Conservation (phyloP, 2,113 vertebrate genomes). For the Brienomyrus longianalis region DNA sequence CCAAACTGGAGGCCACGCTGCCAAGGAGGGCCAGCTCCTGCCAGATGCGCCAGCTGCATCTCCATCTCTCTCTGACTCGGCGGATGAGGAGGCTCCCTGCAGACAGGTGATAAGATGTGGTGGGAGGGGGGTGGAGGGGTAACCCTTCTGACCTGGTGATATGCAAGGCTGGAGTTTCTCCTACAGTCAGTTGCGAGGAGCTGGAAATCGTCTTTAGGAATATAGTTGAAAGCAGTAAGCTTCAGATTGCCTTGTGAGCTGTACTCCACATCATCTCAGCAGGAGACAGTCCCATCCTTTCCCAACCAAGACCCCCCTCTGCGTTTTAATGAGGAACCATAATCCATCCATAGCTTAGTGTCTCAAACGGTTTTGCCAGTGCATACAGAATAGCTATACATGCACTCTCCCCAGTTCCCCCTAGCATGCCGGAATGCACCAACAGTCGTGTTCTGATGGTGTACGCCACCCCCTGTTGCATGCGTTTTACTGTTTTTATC, state of each 20-base stretch:
- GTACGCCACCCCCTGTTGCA: background rate
- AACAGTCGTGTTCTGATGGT: background rate
- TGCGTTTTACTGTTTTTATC: background rate
- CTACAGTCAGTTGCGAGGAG: background rate
- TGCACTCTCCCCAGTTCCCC: background rate
- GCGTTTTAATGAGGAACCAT: background rate
- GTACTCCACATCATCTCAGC: background rate
- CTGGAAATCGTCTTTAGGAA: background rate
- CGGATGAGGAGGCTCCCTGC: background rate
- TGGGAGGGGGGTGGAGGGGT: background rate
- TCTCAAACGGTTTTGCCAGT: background rate
- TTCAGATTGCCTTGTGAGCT: background rate
- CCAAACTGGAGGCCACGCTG: background rate
- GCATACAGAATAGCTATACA: background rate
- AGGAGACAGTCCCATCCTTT: background rate
- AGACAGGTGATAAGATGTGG: background rate
- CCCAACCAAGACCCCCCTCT: background rate
- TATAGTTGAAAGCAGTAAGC: background rate
- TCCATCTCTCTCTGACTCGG: background rate
- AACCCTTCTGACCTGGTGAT: background rate
- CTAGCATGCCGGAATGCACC: background rate
- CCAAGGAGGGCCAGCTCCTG: constrained; percentile 4
- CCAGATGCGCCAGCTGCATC: background rate
- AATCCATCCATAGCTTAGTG: background rate
- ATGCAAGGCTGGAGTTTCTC: background rate